Conservation (phyloP, 2,888 invertebrate species). For the Euplexia lucipara region DNA sequence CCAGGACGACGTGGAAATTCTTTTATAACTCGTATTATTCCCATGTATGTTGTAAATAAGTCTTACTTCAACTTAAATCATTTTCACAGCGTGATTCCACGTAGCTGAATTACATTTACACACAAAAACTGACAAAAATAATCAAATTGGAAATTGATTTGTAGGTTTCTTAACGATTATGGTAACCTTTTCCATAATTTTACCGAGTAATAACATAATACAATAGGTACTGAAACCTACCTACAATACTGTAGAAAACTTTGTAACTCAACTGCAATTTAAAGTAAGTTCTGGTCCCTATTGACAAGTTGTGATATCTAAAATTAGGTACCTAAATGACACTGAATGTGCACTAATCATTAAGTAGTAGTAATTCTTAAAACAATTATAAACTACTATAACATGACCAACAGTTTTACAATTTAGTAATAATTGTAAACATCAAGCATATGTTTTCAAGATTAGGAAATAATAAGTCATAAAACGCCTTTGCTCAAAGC, state of each 20-base stretch:
- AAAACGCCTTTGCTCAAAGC: no score
- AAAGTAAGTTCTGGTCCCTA: background rate
- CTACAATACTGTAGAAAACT: background rate
- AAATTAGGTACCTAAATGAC: conserved; percentile 18
- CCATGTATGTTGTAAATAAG: background rate
- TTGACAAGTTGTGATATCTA: conserved; percentile 7
- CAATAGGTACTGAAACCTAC: conserved; percentile 7
- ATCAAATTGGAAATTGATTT: background rate
- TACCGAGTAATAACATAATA: background rate
- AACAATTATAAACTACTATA: no score
- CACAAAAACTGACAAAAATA: conserved; percentile 4
- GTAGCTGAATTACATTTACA: background rate
- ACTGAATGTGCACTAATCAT: background rate
- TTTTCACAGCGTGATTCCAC: background rate
- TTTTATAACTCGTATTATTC: conserved; percentile 7
- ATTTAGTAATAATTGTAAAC: no score
- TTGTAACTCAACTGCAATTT: conserved; percentile 2
- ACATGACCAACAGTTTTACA: no score
- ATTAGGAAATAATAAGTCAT: no score
- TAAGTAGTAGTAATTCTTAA: background rate
- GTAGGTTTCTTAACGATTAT: background rate
- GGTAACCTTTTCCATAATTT: background rate
- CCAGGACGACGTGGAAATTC: conserved; percentile 18
- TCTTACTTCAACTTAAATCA: background rate
- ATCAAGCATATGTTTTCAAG: no score